Conservation (phyloP, 2,797 vertebrate genomes). For the Antennarius maculatus region DNA sequence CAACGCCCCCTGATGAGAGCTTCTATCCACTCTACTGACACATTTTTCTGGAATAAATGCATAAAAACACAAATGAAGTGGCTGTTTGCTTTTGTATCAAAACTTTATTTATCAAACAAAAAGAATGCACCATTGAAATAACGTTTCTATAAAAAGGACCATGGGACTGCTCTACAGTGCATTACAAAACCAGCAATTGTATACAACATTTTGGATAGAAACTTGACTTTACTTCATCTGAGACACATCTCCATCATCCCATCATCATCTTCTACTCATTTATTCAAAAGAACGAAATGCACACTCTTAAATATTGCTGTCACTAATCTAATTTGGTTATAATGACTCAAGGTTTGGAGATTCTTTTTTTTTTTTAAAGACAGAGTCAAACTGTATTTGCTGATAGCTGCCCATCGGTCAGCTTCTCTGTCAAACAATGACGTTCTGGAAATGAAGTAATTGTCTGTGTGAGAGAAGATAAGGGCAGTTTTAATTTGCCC, state of each 20-base stretch:
- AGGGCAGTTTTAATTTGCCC: slow-evolving; percentile 56
- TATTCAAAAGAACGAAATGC: slow-evolving; percentile 82
- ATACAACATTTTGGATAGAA: slow-evolving; percentile 93
- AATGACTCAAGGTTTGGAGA: slow-evolving; percentile 85
- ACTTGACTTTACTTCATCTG: slow-evolving; percentile 74
- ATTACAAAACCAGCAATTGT: slow-evolving; percentile 93
- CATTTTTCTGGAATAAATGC: not conserved
- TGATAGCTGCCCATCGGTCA: slow-evolving; percentile 28
- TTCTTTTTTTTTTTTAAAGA: slow-evolving; percentile 71
- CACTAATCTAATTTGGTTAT: slow-evolving; percentile 90
- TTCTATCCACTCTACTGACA: no score
- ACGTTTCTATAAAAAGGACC: slow-evolving; percentile 96
- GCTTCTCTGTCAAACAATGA: slow-evolving; percentile 36
- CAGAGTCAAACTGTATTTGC: slow-evolving; percentile 47
- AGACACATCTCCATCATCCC: slow-evolving; percentile 72
- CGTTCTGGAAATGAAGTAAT: slow-evolving; percentile 61
- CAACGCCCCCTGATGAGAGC: no score
- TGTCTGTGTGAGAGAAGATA: slow-evolving; percentile 60
- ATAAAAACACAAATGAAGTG: not conserved
- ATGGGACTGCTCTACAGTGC: slow-evolving; percentile 93
- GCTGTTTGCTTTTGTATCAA: slow-evolving; percentile 88
- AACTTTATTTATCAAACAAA: slow-evolving; percentile 98
- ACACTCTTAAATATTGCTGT: slow-evolving; percentile 87
- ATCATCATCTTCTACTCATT: slow-evolving; percentile 21
- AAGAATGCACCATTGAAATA: slow-evolving; percentile 95